phyloP scores from a whole-genome alignment of 2,888 invertebrate species.

The Xanthia icteritia region DNA sequence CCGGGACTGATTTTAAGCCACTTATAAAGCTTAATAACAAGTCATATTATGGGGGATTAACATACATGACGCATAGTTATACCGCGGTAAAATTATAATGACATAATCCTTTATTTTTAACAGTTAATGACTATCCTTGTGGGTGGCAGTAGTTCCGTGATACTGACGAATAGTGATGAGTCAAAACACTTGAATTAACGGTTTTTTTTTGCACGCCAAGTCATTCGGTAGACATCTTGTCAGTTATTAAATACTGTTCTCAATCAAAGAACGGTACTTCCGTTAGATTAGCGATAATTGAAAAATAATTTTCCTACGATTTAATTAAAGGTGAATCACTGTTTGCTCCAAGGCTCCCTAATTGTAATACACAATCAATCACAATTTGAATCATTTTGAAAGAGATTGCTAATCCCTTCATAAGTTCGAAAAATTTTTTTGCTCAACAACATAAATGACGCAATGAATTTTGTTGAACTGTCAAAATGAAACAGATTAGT shows the following conservation, averaged over 20 bases:
- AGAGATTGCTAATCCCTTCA: no score
- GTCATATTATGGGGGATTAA: conserved; percentile 29
- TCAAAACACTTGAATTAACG: conserved; percentile 42
- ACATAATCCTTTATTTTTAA: conserved; percentile 51
- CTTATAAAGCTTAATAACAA: not conserved
- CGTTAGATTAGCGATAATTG: conserved; percentile 17
- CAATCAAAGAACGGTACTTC: conserved; percentile 49
- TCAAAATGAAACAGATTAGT: no score
- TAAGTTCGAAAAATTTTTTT: no score
- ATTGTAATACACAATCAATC: no score
- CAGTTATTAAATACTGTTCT: conserved; percentile 33
- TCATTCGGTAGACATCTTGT: conserved; percentile 56
- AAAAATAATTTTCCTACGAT: not conserved
- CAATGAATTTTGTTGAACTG: no score
- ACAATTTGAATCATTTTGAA: no score
- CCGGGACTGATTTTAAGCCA: conserved; percentile 27
- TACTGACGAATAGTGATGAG: conserved; percentile 37
- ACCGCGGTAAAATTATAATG: conserved; percentile 26
- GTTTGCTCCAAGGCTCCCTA: not conserved
- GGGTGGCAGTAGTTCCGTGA: conserved; percentile 60
- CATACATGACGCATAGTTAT: conserved; percentile 40
- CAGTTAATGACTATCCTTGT: conserved; percentile 37
- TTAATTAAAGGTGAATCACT: not conserved
- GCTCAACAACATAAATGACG: no score
- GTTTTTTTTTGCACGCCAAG: conserved; percentile 56